Evolutionary conservation across 2,888 invertebrate species (phyloP).

Genomic region (Julus scanicus): DNA sequence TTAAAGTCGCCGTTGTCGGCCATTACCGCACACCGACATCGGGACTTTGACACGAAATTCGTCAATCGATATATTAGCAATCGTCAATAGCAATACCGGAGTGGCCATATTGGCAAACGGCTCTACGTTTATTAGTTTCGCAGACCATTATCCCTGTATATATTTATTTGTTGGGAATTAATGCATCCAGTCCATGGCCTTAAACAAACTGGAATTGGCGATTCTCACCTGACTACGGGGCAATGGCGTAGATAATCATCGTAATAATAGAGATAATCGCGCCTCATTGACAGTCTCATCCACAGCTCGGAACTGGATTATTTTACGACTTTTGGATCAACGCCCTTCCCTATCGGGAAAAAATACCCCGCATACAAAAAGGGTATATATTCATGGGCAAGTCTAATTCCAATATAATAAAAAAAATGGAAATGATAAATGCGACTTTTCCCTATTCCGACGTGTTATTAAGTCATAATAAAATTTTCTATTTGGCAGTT

Average conservation of each 20-base stretch:
- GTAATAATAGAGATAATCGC: constrained; percentile 39
- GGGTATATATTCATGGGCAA: background rate
- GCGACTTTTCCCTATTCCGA: constrained; percentile 3
- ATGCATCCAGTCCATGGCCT: background rate
- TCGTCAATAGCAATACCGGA: background rate
- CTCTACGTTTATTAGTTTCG: background rate
- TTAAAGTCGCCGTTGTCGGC: constrained; percentile 19
- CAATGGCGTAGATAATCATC: constrained; percentile 28
- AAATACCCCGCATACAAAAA: background rate
- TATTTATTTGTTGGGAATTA: background rate
- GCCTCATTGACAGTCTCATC: constrained; percentile 42
- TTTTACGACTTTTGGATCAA: background rate
- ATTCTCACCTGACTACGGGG: constrained; percentile 41
- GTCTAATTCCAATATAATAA: background rate
- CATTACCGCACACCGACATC: background rate
- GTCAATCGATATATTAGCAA: constrained; percentile 1
- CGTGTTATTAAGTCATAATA: constrained; percentile 41
- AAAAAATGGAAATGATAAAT: constrained; percentile 21
- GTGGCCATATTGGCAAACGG: background rate
- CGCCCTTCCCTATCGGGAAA: constrained; percentile 14
- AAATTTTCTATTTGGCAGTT: background rate
- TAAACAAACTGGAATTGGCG: background rate
- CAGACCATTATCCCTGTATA: background rate
- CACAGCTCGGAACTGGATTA: constrained; percentile 30
- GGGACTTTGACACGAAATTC: constrained; percentile 30